Conservation (phyloP, 2,113 vertebrate genomes). For the Rhineura floridana region DNA sequence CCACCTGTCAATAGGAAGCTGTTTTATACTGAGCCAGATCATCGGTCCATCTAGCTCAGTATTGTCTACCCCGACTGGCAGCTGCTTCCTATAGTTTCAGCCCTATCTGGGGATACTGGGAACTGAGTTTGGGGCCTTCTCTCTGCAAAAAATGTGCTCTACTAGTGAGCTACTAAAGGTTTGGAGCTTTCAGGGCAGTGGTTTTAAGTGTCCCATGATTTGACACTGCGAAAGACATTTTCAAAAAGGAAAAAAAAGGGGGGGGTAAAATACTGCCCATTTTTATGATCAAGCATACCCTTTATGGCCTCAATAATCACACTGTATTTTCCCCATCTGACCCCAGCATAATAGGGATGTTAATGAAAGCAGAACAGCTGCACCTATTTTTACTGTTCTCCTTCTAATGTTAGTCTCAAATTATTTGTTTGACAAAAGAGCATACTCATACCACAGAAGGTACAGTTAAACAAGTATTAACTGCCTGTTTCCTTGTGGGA, state of each 20-base stretch:
- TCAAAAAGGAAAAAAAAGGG: neutral
- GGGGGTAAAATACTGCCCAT: neutral
- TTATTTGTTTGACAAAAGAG: slow-evolving; percentile 23
- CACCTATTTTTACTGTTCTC: neutral
- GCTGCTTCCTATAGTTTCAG: neutral
- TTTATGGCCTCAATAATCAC: neutral
- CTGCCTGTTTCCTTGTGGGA: fast-evolving
- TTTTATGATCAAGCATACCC: neutral
- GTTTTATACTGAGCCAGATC: neutral
- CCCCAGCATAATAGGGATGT: neutral
- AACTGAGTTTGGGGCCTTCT: neutral
- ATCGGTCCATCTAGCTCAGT: neutral
- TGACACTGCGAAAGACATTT: neutral
- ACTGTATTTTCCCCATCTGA: neutral
- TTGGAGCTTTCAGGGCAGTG: neutral
- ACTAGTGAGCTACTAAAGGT: neutral
- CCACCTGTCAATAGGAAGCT: neutral
- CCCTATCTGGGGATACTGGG: neutral
- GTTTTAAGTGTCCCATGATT: neutral
- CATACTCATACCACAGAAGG: neutral
- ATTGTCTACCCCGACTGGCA: neutral
- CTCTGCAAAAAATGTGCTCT: neutral
- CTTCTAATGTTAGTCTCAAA: neutral
- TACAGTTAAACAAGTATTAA: slow-evolving; percentile 19
- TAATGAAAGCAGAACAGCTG: neutral